A percentile compares a stretch with the other conserved stretches of the same genome.
Evolutionary conservation across 2,888 invertebrate genomes (phyloP).

Genomic region (Muscina levida): DNA sequence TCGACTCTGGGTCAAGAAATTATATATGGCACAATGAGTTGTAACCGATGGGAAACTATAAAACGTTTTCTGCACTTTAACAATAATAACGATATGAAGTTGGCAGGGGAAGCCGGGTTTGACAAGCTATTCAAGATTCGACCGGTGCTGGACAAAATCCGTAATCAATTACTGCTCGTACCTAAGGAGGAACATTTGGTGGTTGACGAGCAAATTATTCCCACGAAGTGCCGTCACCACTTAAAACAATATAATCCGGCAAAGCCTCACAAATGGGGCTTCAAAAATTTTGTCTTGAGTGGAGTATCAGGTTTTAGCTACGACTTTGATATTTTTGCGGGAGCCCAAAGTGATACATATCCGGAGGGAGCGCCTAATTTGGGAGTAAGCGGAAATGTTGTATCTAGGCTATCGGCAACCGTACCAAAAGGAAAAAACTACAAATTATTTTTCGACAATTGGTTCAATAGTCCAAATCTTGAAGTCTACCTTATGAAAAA

Average conservation of each 20-base stretch:
- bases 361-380: too few species aligned
- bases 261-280: too few species aligned
- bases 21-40: too few species aligned
- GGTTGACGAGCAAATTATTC: conserved; percentile 42
- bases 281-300: conserved; percentile 57
- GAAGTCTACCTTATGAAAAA: conserved; percentile 30
- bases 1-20: too few species aligned
- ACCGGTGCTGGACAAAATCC: background rate
- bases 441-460: conserved; percentile 20
- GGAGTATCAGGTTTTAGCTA: conserved; percentile 58
- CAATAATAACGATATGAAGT: background rate
- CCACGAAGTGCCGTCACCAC: too few species aligned
- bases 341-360: too few species aligned
- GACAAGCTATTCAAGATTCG: background rate
- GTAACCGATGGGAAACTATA: too few species aligned
- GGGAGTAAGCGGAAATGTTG: too few species aligned
- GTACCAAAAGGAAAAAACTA: too few species aligned
- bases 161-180: conserved; percentile 24
- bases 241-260: conserved; percentile 50
- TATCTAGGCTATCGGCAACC: too few species aligned
- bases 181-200: conserved; percentile 41
- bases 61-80: too few species aligned
- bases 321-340: conserved; percentile 38
- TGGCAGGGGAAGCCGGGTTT: background rate
- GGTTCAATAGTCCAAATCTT: conserved; percentile 33